These are phyloP conservation scores for Brachionus asplanchnoidis DNA, from an alignment of 1,140 invertebrate species.

Conservation along the genomic window DNA sequence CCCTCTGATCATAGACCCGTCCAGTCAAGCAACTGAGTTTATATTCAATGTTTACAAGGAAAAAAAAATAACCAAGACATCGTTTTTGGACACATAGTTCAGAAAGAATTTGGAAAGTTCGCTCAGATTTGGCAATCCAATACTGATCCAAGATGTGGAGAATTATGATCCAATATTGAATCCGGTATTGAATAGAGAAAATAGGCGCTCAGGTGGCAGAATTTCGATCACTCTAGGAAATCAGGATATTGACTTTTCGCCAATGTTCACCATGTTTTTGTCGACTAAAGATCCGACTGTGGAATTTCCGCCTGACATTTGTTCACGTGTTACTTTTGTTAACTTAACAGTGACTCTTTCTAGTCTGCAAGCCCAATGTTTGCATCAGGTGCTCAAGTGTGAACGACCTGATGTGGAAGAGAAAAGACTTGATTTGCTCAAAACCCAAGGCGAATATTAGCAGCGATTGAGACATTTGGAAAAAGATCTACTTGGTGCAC, in stretches of 20 bases:
- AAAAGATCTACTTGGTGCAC: conserved; percentile 87
- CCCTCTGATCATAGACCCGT: conserved; percentile 97
- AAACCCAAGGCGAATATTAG: conserved; percentile 97
- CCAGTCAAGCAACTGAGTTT: conserved; percentile 51
- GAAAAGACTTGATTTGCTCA: conserved; percentile 91
- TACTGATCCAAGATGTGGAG: conserved; percentile 96
- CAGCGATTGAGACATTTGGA: conserved; percentile 89
- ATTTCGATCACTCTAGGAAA: conserved; percentile 95
- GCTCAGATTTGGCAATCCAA: conserved; percentile 92
- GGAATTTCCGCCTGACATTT: conserved; percentile 97
- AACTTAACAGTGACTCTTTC: conserved; percentile 98
- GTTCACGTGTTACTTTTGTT: conserved; percentile 96
- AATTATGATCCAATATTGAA: conserved; percentile 99
- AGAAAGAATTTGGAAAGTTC: conserved; percentile 97
- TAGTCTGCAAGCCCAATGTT: conserved; percentile 92
- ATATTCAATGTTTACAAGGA: conserved; percentile 22
- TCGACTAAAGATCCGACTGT: conserved; percentile 95
- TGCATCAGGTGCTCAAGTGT: conserved; percentile 94
- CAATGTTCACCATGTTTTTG: conserved; percentile 96
- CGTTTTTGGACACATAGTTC: conserved; percentile 97
- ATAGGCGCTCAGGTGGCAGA: conserved; percentile 88
- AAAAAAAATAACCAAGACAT: conserved; percentile 34
- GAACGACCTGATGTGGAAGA: conserved; percentile 97
- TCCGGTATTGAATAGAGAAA: conserved; percentile 91
- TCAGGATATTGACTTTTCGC: conserved; percentile 98